These are phyloP conservation scores for Chelonia mydas DNA, from an alignment of 2,797 vertebrate genomes.

Conservation along the genomic window DNA sequence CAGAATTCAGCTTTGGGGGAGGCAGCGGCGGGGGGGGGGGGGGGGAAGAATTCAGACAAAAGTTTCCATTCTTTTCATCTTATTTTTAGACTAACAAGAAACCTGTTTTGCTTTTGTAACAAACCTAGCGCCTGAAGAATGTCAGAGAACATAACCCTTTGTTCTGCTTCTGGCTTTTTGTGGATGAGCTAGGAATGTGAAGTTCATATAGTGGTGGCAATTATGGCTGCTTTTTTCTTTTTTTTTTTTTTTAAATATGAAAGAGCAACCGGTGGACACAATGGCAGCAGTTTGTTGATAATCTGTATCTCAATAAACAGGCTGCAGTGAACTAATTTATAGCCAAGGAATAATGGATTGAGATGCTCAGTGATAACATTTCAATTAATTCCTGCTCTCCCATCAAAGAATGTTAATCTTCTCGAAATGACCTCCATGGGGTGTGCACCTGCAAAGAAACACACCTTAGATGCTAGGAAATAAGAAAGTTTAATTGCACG, in stretches of 20 bases:
- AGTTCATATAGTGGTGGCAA: background rate
- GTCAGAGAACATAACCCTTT: background rate
- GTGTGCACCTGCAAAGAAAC: background rate
- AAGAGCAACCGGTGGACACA: background rate
- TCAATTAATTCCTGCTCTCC: slow-evolving; percentile 48
- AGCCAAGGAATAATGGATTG: background rate
- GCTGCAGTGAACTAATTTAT: background rate
- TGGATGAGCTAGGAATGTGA: slow-evolving; percentile 5
- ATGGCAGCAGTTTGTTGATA: slow-evolving; percentile 6
- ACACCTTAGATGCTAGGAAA: background rate
- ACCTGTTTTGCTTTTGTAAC: slow-evolving; percentile 35
- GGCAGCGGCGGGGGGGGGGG: background rate
- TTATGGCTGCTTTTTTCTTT: slow-evolving; percentile 10
- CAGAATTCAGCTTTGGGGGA: slow-evolving; percentile 20
- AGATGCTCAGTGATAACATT: slow-evolving; percentile 14
- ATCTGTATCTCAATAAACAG: slow-evolving; percentile 37
- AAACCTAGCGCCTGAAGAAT: slow-evolving; percentile 21
- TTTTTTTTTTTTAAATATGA: background rate
- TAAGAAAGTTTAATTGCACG: background rate
- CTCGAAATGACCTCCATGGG: background rate
- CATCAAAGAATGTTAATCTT: slow-evolving; percentile 21
- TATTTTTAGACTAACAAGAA: slow-evolving; percentile 65
- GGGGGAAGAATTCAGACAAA: slow-evolving; percentile 1
- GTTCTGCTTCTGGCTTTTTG: background rate
- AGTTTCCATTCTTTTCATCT: slow-evolving; percentile 46